Evolutionary conservation across 2,113 vertebrate genomes (phyloP).

Genomic region (Nerophis ophidion): DNA sequence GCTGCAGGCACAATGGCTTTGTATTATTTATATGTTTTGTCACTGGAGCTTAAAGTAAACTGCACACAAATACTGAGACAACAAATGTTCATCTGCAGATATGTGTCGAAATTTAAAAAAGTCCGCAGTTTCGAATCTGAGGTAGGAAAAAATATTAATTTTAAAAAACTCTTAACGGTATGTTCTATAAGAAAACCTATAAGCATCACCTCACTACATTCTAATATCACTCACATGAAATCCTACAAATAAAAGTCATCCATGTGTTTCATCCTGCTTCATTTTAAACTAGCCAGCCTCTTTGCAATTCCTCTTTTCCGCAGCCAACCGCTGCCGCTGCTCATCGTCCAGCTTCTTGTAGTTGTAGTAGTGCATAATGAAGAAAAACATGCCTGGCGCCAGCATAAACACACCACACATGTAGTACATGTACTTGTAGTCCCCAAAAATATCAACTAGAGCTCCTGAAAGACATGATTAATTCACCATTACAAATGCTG

Average conservation of each 20-base stretch:
- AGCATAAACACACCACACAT: constrained; percentile 75
- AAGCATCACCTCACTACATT: background rate
- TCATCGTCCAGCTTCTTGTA: constrained; percentile 76
- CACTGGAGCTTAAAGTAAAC: constrained; percentile 2
- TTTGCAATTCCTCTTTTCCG: constrained; percentile 49
- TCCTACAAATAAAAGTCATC: constrained; percentile 19
- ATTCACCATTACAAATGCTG: background rate
- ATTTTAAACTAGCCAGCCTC: constrained; percentile 37
- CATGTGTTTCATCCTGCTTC: constrained; percentile 15
- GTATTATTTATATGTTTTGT: background rate
- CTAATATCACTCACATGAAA: constrained; percentile 8
- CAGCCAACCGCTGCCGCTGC: constrained; percentile 23
- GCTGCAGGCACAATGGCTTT: background rate
- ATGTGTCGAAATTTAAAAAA: constrained; percentile 1
- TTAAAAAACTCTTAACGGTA: background rate
- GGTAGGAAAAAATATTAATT: background rate
- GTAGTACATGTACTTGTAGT: constrained; percentile 81
- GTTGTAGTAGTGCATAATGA: constrained; percentile 81
- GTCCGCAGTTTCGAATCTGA: constrained; percentile 6
- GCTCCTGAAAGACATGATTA: constrained; percentile 61
- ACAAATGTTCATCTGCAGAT: constrained; percentile 12
- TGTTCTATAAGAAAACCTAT: background rate
- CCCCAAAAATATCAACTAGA: constrained; percentile 74
- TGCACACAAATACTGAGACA: constrained; percentile 9
- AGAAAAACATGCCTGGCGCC: constrained; percentile 75